phyloP scores from a whole-genome alignment of 2,888 invertebrate genomes.

The Noctua janthina region DNA sequence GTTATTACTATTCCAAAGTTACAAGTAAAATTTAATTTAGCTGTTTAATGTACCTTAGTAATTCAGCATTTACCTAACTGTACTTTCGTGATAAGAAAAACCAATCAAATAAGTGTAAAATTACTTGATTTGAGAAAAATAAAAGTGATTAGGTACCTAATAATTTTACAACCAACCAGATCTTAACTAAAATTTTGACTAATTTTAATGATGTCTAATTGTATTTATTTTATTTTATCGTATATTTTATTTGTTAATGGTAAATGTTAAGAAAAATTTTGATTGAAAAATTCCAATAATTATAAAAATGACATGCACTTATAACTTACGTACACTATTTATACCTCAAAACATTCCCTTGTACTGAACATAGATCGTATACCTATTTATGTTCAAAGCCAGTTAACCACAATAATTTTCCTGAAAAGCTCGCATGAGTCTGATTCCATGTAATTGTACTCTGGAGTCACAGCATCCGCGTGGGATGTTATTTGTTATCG shows the following conservation, averaged over 20 bases:
- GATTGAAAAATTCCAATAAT: too few relatives aligned
- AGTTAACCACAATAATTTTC: conserved; percentile 19
- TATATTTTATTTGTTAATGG: too few relatives aligned
- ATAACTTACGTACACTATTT: neutral
- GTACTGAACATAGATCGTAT: neutral
- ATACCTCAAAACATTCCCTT: neutral
- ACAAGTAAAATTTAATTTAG: neutral
- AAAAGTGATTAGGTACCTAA: neutral
- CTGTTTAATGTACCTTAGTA: neutral
- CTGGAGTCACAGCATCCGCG: conserved; percentile 18
- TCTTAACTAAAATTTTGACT: too few relatives aligned
- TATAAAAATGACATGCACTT: too few relatives aligned
- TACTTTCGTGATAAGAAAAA: neutral
- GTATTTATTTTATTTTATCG: too few relatives aligned
- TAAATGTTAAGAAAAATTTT: too few relatives aligned
- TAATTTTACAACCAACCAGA: too few relatives aligned
- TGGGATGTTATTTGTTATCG: conserved; percentile 44
- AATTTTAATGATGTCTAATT: too few relatives aligned
- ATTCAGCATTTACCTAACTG: neutral
- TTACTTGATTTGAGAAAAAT: neutral
- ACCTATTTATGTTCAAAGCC: conserved; percentile 1
- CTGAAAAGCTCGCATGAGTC: neutral
- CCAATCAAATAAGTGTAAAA: neutral
- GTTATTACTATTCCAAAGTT: neutral
- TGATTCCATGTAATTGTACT: conserved; percentile 37